A percentile compares a stretch with the other conserved stretches of the same genome.
phyloP scores from a whole-genome alignment of 2,888 invertebrate species.

The Acanthopleura granulata region DNA sequence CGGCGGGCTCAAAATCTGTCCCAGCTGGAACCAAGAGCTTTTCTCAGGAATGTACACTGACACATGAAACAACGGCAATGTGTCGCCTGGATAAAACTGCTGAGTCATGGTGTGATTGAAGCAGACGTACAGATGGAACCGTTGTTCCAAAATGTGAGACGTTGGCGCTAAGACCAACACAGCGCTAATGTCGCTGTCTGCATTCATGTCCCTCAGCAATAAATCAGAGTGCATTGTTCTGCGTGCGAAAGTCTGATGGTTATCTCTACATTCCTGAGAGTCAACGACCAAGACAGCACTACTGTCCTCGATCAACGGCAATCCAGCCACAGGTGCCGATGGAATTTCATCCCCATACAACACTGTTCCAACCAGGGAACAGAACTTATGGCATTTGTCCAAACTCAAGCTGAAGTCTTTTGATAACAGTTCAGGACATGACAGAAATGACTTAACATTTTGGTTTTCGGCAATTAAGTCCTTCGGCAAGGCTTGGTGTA shows the following conservation, averaged over 20 bases:
- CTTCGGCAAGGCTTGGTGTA: background rate
- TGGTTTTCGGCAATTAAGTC: background rate
- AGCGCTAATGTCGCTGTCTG: background rate
- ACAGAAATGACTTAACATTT: background rate
- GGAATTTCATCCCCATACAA: background rate
- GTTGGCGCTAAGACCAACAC: background rate
- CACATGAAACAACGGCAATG: slow-evolving; percentile 10
- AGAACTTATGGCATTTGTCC: background rate
- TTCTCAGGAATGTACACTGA: background rate
- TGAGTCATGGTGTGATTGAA: background rate
- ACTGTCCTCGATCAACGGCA: background rate
- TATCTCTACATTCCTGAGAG: background rate
- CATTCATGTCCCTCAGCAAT: background rate
- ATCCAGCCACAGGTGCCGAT: background rate
- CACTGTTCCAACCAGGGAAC: background rate
- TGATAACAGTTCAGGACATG: background rate
- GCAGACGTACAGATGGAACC: background rate
- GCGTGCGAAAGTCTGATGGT: background rate
- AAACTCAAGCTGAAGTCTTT: background rate
- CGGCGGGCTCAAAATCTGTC: background rate
- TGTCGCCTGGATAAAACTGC: background rate
- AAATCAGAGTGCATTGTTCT: background rate
- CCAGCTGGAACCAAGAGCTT: background rate
- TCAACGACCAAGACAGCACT: background rate
- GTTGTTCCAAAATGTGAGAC: background rate